Conservation (phyloP, 2,888 invertebrate genomes). For the Crepidodera aurea region DNA sequence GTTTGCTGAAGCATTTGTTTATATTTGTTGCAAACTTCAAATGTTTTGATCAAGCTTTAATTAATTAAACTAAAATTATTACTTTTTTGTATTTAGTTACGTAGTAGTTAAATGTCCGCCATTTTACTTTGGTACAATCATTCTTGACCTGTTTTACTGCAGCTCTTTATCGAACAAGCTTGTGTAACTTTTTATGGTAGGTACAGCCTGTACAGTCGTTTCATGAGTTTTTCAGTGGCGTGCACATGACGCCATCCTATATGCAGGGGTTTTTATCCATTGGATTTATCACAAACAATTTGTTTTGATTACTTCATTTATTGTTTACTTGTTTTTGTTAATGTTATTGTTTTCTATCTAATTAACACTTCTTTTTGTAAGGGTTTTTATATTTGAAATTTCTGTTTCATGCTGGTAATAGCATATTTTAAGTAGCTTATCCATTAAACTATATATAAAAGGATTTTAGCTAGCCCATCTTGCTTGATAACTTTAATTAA, state of each 20-base stretch:
- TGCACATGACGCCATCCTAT: slow-evolving; percentile 12
- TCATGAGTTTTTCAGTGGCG: slow-evolving; percentile 30
- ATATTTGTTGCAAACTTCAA: no score
- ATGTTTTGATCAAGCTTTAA: no score
- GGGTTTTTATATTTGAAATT: no score
- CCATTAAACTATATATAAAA: no score
- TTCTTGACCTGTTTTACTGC: slow-evolving; percentile 21
- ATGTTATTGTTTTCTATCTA: no score
- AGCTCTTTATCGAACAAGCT: slow-evolving; percentile 17
- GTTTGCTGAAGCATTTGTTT: no score
- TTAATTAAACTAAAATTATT: no score
- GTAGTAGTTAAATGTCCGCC: slow-evolving; percentile 12
- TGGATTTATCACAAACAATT: neutral
- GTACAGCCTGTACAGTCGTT: slow-evolving; percentile 34
- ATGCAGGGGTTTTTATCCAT: neutral
- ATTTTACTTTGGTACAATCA: slow-evolving; percentile 26
- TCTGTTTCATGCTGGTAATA: no score
- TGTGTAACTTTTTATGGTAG: slow-evolving; percentile 25
- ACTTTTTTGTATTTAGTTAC: neutral
- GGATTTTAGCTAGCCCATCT: slow-evolving; percentile 25
- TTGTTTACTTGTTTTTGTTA: no score
- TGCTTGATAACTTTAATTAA: slow-evolving; percentile 36
- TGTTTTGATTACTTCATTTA: neutral
- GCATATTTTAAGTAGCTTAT: no score
- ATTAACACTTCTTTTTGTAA: no score